Conservation (phyloP, 2,113 vertebrate genomes). For the Semicossyphus pulcher region DNA sequence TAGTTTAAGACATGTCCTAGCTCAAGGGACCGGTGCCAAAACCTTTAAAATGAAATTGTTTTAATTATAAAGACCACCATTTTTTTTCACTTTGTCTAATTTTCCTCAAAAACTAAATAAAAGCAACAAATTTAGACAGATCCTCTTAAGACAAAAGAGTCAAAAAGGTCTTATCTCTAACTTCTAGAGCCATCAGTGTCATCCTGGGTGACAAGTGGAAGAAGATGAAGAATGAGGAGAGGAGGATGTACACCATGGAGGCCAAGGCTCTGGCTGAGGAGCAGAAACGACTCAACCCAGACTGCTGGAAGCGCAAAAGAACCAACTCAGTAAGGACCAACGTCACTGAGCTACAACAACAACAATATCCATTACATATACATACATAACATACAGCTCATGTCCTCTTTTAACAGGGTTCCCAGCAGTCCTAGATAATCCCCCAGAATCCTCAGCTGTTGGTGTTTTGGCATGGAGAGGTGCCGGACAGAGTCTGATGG, state of each 20-base stretch:
- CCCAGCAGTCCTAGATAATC: constrained; percentile 90
- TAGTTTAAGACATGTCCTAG: too few relatives aligned
- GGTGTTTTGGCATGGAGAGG: constrained; percentile 48
- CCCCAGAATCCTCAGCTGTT: constrained; percentile 53
- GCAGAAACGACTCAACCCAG: constrained; percentile 98
- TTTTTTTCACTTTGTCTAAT: background rate
- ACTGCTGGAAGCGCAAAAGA: constrained; percentile 99
- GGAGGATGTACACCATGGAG: constrained; percentile 97
- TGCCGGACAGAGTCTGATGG: constrained; percentile 67
- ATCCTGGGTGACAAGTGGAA: constrained; percentile 99
- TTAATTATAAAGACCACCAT: background rate
- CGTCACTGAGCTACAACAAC: background rate
- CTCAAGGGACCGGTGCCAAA: background rate
- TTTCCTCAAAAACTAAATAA: background rate
- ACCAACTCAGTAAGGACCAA: constrained; percentile 93
- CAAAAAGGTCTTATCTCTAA: background rate
- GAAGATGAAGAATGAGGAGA: constrained; percentile 99
- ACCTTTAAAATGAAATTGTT: background rate
- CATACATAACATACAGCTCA: background rate
- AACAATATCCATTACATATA: background rate
- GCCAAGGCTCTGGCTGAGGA: constrained; percentile 99
- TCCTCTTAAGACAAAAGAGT: background rate
- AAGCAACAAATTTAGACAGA: background rate
- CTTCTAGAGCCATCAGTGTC: constrained; percentile 97
- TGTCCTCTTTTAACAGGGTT: constrained; percentile 85